Evolutionary conservation across 2,113 vertebrate species (phyloP).

Genomic region (Camelus bactrianus): DNA sequence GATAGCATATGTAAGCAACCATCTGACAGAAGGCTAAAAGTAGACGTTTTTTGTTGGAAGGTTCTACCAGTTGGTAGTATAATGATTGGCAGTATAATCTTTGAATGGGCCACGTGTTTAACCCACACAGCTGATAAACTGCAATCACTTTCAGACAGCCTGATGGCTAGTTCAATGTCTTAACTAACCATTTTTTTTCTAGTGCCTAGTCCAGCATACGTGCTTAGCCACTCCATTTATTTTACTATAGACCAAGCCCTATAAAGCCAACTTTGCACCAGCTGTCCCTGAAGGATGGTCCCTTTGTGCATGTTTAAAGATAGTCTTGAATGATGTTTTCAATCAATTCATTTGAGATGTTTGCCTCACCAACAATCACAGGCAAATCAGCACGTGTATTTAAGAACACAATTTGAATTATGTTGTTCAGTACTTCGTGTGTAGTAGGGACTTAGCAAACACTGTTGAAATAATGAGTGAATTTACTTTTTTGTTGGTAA

Average conservation of each 20-base stretch:
- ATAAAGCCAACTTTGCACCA: not conserved
- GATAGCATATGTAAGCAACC: not conserved
- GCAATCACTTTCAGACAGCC: not conserved
- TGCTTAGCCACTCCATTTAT: not conserved
- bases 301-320: not conserved
- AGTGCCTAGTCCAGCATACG: not conserved
- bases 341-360: not conserved
- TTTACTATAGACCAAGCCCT: not conserved
- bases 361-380: not conserved
- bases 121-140: not conserved
- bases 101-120: not conserved
- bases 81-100: not conserved
- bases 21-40: not conserved
- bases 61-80: not conserved
- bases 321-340: not conserved
- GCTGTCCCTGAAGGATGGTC: not conserved
- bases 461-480: not conserved
- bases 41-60: not conserved
- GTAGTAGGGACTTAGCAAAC: not conserved
- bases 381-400: not conserved
- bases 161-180: not conserved
- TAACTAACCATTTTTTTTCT: not conserved
- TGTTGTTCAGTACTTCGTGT: not conserved
- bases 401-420: not conserved
- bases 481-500: not conserved